Evolutionary conservation across 2,888 invertebrate species (phyloP).

Genomic region (Tridacna gigas): DNA sequence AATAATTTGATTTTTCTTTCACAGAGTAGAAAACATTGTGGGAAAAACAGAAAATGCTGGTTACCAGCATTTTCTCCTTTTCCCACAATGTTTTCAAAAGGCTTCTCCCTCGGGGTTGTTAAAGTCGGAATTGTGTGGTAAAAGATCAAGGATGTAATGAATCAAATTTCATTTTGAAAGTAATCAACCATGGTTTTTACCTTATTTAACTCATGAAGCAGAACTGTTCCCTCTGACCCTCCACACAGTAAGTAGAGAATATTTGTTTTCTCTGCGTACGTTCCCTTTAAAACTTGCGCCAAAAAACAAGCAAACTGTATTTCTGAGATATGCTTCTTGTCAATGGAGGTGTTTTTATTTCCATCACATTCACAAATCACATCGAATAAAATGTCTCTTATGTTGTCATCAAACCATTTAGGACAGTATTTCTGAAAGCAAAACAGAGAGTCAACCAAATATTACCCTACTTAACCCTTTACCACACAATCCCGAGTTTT

Average conservation of each 20-base stretch:
- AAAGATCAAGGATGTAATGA: background rate
- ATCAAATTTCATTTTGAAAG: background rate
- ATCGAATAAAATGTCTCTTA: conserved; percentile 26
- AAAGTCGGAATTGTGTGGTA: no score
- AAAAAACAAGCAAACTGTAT: conserved; percentile 54
- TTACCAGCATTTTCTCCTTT: background rate
- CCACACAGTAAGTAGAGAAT: conserved; percentile 50
- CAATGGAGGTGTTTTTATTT: conserved; percentile 30
- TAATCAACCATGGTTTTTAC: conserved; percentile 10
- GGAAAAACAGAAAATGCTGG: conserved; percentile 1
- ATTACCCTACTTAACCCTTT: background rate
- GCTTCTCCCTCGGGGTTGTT: no score
- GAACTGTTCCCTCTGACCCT: conserved; percentile 26
- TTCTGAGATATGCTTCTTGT: conserved; percentile 47
- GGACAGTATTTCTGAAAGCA: conserved; percentile 55
- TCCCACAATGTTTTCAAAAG: background rate
- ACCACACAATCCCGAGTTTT: no score
- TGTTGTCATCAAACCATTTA: conserved; percentile 35
- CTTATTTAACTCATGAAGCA: conserved; percentile 35
- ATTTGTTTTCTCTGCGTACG: conserved; percentile 47
- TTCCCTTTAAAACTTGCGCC: conserved; percentile 55
- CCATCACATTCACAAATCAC: conserved; percentile 52
- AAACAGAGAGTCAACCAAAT: no score
- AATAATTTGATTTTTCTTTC: no score
- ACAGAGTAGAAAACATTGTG: background rate